phyloP scores from a whole-genome alignment of 2,888 invertebrate genomes.

The Metopia argyrocephala region DNA sequence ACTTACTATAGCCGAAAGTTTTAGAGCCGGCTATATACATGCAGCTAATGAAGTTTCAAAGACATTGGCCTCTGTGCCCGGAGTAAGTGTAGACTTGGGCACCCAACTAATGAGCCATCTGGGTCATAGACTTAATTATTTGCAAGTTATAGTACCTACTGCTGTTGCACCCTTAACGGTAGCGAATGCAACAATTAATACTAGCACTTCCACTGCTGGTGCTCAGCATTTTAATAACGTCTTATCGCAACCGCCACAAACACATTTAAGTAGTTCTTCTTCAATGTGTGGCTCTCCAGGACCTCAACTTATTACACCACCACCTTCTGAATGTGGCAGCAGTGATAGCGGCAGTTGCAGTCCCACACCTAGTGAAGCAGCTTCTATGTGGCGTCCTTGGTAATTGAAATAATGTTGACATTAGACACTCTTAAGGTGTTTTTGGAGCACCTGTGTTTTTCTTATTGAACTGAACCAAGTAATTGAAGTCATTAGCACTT shows the following conservation, averaged over 20 bases:
- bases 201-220: neutral
- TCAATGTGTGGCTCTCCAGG: conserved; percentile 63
- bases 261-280: conserved; percentile 39
- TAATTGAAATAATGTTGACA: conserved; percentile 64
- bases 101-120: conserved; percentile 94
- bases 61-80: conserved; percentile 90
- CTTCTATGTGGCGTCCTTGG: conserved; percentile 77
- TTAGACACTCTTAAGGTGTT: conserved; percentile 38
- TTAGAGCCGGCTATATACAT: conserved; percentile 92
- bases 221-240: conserved; percentile 18
- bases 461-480: conserved; percentile 27
- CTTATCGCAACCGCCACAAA: conserved; percentile 58
- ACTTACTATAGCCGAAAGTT: conserved; percentile 83
- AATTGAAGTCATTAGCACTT: conserved; percentile 21
- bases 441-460: conserved; percentile 24
- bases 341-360: conserved; percentile 76
- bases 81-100: conserved; percentile 91
- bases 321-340: conserved; percentile 77
- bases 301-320: conserved; percentile 74
- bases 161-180: conserved; percentile 66
- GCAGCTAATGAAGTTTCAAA: conserved; percentile 94
- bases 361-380: conserved; percentile 76
- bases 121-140: conserved; percentile 87
- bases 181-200: conserved; percentile 43
- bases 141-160: conserved; percentile 77